Percentiles rank a stretch among this genome's conserved stretches.
These are phyloP conservation scores for Cheiracanthium punctorium DNA, from an alignment of 2,888 invertebrate genomes.

Conservation along the genomic window DNA sequence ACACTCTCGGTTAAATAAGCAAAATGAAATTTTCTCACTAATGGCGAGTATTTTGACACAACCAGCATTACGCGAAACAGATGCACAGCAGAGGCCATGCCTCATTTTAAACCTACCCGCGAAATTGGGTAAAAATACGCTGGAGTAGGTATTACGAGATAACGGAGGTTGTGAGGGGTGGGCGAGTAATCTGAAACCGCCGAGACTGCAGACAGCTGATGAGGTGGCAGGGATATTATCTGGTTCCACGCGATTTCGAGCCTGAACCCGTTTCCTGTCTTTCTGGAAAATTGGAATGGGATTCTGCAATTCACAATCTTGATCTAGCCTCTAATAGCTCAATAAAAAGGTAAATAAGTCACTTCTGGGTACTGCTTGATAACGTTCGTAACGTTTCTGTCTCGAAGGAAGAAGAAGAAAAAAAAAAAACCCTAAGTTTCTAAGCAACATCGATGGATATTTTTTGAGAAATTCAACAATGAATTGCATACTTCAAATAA, in stretches of 20 bases:
- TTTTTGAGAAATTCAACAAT: no score
- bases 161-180: slow-evolving; percentile 34
- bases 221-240: slow-evolving; percentile 28
- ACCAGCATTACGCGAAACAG: slow-evolving; percentile 54
- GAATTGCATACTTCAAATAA: no score
- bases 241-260: slow-evolving; percentile 21
- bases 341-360: no score
- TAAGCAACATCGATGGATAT: no score
- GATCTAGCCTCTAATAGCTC: no score
- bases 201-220: slow-evolving; percentile 35
- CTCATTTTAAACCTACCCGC: slow-evolving; percentile 14
- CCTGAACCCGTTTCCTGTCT: slow-evolving; percentile 1
- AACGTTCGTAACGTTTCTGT: no score
- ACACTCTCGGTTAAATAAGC: no score
- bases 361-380: no score
- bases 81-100: slow-evolving; percentile 34
- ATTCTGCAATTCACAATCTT: no score
- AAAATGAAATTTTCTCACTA: slow-evolving; percentile 22
- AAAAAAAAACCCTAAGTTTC: no score
- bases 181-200: slow-evolving; percentile 46
- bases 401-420: no score
- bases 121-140: slow-evolving; percentile 6
- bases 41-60: slow-evolving; percentile 58
- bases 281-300: neutral
- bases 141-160: slow-evolving; percentile 23